Evolutionary conservation across 2,797 vertebrate species (phyloP).

Genomic region (Melanotaenia pygmaea): DNA sequence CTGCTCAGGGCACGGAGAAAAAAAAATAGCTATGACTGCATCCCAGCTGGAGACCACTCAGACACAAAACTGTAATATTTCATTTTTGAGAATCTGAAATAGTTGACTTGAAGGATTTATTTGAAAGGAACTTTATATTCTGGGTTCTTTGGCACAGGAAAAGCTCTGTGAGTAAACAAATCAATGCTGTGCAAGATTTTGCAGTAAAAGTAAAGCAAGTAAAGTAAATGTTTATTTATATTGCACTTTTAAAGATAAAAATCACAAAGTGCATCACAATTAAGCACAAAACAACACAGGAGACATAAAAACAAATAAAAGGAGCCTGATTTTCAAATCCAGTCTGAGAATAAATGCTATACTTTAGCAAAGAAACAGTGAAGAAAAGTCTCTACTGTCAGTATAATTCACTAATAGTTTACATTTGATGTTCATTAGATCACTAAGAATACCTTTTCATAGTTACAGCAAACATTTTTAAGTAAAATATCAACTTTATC

Average conservation of each 20-base stretch:
- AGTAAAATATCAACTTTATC: constrained; percentile 11
- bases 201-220: not conserved
- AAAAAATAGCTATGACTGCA: constrained; percentile 33
- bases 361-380: constrained; percentile 22
- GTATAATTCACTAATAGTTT: constrained; percentile 7
- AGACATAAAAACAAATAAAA: not conserved
- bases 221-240: too few species aligned
- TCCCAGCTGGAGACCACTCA: constrained; percentile 21
- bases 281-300: too few species aligned
- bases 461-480: constrained; percentile 15
- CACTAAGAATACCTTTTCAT: not conserved
- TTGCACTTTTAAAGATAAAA: too few species aligned
- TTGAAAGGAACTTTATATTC: constrained; percentile 19
- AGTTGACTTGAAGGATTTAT: constrained; percentile 26
- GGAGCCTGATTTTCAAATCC: constrained; percentile 23
- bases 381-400: constrained; percentile 11
- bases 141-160: not conserved
- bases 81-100: constrained; percentile 13
- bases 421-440: constrained; percentile 20
- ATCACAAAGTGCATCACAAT: too few species aligned
- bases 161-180: constrained; percentile 1
- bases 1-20: constrained; percentile 43
- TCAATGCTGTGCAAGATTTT: constrained; percentile 16
- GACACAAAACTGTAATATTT: constrained; percentile 22
- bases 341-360: constrained; percentile 33